Conservation (phyloP, 2,113 vertebrate species). For the Atractosteus spatula region DNA sequence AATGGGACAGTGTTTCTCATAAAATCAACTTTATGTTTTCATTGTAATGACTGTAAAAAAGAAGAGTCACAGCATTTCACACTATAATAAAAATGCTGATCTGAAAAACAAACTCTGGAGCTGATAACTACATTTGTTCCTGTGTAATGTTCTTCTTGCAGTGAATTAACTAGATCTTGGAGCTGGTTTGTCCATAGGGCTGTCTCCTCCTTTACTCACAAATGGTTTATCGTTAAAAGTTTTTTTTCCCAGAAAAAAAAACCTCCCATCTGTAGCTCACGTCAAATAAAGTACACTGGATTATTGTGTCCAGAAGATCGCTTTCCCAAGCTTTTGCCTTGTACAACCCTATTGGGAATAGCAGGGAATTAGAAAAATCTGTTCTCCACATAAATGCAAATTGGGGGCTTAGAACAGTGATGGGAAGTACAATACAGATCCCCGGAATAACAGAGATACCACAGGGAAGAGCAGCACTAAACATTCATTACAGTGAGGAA, state of each 20-base stretch:
- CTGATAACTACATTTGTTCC: too few species aligned
- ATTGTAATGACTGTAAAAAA: too few species aligned
- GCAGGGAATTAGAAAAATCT: conserved; percentile 52
- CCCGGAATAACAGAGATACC: conserved; percentile 33
- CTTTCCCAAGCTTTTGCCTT: conserved; percentile 66
- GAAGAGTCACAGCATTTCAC: too few species aligned
- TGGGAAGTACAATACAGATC: conserved; percentile 47
- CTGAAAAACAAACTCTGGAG: too few species aligned
- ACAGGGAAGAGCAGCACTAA: neutral
- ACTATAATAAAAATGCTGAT: too few species aligned
- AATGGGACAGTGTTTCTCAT: too few species aligned
- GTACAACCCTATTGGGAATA: conserved; percentile 40
- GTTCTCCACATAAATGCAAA: conserved; percentile 38
- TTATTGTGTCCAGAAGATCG: conserved; percentile 56
- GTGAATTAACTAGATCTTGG: too few species aligned
- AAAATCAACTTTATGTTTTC: too few species aligned
- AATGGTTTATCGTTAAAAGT: neutral
- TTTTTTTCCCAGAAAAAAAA: neutral
- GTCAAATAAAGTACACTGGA: conserved; percentile 28
- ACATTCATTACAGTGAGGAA: too few species aligned
- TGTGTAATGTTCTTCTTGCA: too few species aligned
- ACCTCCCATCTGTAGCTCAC: neutral
- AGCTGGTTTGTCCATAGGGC: neutral
- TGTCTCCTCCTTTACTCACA: neutral
- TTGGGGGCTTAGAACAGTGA: conserved; percentile 32